A percentile compares a stretch with the other conserved stretches of the same genome.
Evolutionary conservation across 2,113 vertebrate species (phyloP).

Genomic region (Podilymbus podiceps): DNA sequence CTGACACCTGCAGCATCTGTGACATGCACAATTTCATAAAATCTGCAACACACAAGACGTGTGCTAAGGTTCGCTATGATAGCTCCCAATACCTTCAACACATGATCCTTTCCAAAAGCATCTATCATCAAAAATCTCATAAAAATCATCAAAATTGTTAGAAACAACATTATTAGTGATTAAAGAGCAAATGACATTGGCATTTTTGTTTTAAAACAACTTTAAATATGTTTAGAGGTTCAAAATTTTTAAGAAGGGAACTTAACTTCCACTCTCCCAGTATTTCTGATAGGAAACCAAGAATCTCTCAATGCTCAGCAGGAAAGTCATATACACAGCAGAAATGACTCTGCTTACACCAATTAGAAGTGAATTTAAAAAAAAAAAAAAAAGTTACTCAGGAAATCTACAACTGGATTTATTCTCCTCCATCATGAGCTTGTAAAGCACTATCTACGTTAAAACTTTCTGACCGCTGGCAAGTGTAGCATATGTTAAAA

Average conservation of each 20-base stretch:
- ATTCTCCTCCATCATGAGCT: background rate
- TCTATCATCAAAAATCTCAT: background rate
- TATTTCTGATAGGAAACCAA: background rate
- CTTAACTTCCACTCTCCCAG: background rate
- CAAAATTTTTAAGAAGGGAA: background rate
- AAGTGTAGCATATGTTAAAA: background rate
- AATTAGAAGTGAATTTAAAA: background rate
- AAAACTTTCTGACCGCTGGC: background rate
- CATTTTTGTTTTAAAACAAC: background rate
- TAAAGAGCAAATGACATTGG: background rate
- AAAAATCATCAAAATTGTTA: background rate
- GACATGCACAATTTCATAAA: background rate
- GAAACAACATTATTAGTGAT: background rate
- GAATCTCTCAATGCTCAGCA: background rate
- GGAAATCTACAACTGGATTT: background rate
- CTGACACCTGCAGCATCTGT: slow-evolving; percentile 12
- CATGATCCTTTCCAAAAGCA: background rate
- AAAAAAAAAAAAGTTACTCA: background rate
- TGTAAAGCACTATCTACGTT: background rate
- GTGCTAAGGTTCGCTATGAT: background rate
- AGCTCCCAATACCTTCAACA: background rate
- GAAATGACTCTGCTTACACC: background rate
- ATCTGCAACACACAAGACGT: background rate
- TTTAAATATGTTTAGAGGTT: background rate
- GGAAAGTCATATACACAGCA: background rate